Evolutionary conservation across 2,797 vertebrate species (phyloP), one percentile per base, ranked within the genome.

Genomic region (Phylloscopus collybita): DNA sequence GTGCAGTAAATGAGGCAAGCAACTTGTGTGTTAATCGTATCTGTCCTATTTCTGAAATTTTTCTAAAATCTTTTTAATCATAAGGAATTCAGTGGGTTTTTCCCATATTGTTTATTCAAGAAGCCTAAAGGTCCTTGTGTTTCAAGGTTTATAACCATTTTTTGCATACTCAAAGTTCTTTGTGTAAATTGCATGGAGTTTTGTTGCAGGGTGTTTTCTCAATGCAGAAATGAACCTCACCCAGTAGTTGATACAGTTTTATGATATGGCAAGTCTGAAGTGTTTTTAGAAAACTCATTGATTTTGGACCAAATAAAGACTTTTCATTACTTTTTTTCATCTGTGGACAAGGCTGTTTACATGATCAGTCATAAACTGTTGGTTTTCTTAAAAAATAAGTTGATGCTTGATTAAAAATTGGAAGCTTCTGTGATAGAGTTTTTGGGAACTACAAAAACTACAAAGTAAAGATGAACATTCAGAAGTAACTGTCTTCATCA

Each of bases 1-100:
- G 13, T 11, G 1, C 3, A 2, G 2, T 45, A 47, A 21, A 40
- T 56, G 29, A 69, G 20, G 26, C 60, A 89, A 38, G 19, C 42
- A 65, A 11, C 21, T 47, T 61, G 1, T 80, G 17, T 38, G 10
- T 62, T 82, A 23, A 50, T 16, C 0, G 0, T 25, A 25, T 73
- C 38, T 74, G 25, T 0, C 1, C 22, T 79, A 6, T 71, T 78
- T 88, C 60, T 86, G 40, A 88, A 80, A 44, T 76, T 5, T 23
- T 85, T 11, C 61, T 10, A 29, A 38, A 40, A 23, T 42, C 3
- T 60, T 47, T 44, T 71, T 72, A 61, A 19, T 27, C 4, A 2
- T 69, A 17, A 74, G 36, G 27, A 85, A 19, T 75, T 88, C 11
- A 44, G 8, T 65, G 38, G 8, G 7, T 76, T 47, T 6, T 69